phyloP scores from a whole-genome alignment of 1,140 invertebrate genomes.

The Drosophila yakuba region DNA sequence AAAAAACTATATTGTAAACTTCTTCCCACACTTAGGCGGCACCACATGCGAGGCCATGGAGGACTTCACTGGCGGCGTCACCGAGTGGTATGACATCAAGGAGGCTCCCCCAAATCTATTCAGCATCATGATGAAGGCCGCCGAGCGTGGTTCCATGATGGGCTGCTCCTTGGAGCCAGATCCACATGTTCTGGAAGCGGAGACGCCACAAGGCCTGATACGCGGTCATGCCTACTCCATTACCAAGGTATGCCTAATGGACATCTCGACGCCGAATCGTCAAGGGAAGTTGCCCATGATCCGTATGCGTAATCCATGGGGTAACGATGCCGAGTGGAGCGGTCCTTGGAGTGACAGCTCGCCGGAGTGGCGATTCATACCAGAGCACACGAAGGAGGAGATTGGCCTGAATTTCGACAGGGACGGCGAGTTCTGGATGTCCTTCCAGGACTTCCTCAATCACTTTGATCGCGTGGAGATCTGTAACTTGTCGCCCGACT shows the following conservation, averaged over 20 bases:
- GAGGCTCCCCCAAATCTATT: conserved; percentile 96
- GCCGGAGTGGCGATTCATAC: conserved; percentile 96
- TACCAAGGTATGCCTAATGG: conserved; percentile 95
- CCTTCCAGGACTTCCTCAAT: conserved; percentile 91
- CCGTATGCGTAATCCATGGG: conserved; percentile 98
- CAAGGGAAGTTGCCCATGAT: conserved; percentile 92
- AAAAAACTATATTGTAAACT: too few species aligned
- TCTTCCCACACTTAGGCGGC: conserved; percentile 88
- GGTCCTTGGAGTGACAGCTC: conserved; percentile 98
- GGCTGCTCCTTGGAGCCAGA: conserved; percentile 98
- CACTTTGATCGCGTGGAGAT: conserved; percentile 94
- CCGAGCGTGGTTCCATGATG: conserved; percentile 97
- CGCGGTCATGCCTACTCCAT: conserved; percentile 98
- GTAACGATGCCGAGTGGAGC: conserved; percentile 99
- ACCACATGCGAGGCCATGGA: conserved; percentile 99
- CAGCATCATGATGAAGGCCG: conserved; percentile 95
- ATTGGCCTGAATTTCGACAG: conserved; percentile 96
- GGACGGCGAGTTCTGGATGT: conserved; percentile 99
- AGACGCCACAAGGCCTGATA: conserved; percentile 95
- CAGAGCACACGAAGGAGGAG: conserved; percentile 94
- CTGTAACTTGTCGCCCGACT: conserved; percentile 98
- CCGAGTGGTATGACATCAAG: conserved; percentile 96
- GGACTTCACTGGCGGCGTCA: conserved; percentile 99
- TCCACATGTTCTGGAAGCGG: conserved; percentile 94
- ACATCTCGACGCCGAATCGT: conserved; percentile 93